Evolutionary conservation across 2,113 vertebrate genomes (phyloP), one percentile per base, ranked within the genome.

Genomic region (Melospiza georgiana): DNA sequence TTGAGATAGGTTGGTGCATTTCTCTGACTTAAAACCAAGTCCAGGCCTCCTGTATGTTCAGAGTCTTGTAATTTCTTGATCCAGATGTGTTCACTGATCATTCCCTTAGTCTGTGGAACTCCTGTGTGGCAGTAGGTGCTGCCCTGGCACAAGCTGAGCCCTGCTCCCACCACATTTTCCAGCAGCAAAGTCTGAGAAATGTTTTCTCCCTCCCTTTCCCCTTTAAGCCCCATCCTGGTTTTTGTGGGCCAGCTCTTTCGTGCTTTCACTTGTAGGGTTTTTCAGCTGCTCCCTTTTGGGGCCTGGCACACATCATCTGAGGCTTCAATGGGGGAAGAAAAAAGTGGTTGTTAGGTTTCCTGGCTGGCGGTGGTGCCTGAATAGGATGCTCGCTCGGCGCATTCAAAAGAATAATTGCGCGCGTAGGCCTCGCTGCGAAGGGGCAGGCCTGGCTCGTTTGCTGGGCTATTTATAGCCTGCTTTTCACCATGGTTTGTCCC

Each of bases 351-450:
- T 96, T 95, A 63, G 49, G 49, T 93, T 96, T 96, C 69, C 88
- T 94, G 92, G 61, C 92, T 93, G 88, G 83, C 83, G 78, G 76
- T 72, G 84, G 49, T 0, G 13, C 88, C 80, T 96, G 86, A 94
- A 97, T 95, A 87, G 95, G 92, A 94, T 90, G 93, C 65, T 95
- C 35, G 1, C 65, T 93, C 1, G 3, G 88, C 80, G 46, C 66
- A 82, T 84, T 96, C 48, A 96, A 65, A 92, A 90, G 90, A 89
- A 73, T 94, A 96, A 96, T 97, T 92, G 95, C 74, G 22, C 82
- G 95, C 46, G 69, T 97, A 73, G 93, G 95, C 88, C 88, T 89
- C 31, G 66, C 57, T 89, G 85, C 0, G 8, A 90, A 94, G 88
- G 92, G 93, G 88, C 95, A 93, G 94, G 90, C 92, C 86, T 93